Conservation (phyloP, 2,113 vertebrate species). For the Cryptotis parvus region DNA sequence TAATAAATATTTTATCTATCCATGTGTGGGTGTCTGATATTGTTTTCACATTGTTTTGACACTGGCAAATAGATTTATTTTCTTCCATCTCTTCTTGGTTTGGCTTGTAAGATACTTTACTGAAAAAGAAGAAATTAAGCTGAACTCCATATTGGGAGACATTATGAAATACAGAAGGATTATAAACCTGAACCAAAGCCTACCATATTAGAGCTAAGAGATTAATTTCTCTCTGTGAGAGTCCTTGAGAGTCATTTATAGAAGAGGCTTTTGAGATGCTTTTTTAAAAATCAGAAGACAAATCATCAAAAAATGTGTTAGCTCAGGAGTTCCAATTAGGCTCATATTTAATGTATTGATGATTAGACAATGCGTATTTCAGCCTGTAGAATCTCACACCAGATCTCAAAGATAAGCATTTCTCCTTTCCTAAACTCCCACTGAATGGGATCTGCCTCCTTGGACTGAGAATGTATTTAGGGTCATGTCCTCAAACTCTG, state of each 20-base stretch:
- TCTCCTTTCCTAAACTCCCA: neutral
- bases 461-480: neutral
- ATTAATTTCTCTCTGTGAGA: conserved; percentile 44
- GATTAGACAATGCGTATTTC: neutral
- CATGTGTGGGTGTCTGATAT: conserved; percentile 17
- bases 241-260: conserved; percentile 59
- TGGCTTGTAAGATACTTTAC: conserved; percentile 64
- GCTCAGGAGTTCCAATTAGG: conserved; percentile 56
- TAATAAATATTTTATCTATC: neutral
- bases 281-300: conserved; percentile 58
- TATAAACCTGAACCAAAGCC: conserved; percentile 55
- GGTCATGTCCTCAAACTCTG: no score
- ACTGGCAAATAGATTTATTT: conserved; percentile 10
- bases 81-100: conserved; percentile 66
- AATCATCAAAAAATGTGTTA: neutral
- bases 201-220: conserved; percentile 58
- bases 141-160: conserved; percentile 69
- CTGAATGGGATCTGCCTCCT: neutral
- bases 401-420: no score
- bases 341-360: neutral
- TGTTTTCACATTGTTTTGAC: conserved; percentile 77
- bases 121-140: conserved; percentile 57
- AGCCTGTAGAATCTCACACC: neutral
- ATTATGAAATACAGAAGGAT: conserved; percentile 67
- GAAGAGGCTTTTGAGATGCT: conserved; percentile 71